Evolutionary conservation across 2,888 invertebrate genomes (phyloP).

Genomic region (Carcina quercana): DNA sequence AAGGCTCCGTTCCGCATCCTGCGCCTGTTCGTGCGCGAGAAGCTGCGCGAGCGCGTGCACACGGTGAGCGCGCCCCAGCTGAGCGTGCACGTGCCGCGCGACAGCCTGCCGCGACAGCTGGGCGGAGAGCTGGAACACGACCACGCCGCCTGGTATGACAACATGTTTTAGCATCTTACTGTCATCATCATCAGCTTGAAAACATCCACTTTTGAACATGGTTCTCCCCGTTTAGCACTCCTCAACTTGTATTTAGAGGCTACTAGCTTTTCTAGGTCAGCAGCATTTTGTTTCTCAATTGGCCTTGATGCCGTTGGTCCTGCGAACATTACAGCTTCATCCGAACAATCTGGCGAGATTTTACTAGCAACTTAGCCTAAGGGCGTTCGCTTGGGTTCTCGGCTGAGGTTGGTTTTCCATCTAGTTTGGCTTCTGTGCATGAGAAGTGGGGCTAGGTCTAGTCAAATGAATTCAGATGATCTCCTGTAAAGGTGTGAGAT

Average conservation of each 20-base stretch:
- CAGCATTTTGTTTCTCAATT: neutral
- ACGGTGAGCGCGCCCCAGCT: slow-evolving; percentile 95
- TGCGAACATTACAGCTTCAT: no score
- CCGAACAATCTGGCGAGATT: no score
- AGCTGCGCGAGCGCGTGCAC: slow-evolving; percentile 95
- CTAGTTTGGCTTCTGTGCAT: no score
- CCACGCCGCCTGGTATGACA: slow-evolving; percentile 91
- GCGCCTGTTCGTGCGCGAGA: slow-evolving; percentile 95
- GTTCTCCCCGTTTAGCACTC: neutral
- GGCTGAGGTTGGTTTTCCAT: no score
- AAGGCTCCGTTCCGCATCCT: slow-evolving; percentile 98
- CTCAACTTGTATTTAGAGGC: neutral
- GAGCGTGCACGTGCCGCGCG: slow-evolving; percentile 90
- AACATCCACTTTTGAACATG: neutral
- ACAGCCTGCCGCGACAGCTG: slow-evolving; percentile 90
- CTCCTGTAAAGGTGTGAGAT: no score
- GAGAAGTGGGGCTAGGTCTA: no score
- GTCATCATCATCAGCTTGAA: no score
- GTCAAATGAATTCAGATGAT: no score
- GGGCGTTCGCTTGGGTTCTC: no score
- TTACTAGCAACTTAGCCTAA: no score
- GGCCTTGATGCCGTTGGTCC: no score
- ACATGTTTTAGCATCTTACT: neutral
- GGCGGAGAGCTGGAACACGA: slow-evolving; percentile 91
- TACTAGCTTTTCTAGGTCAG: no score